These are phyloP conservation scores for Saguinus imperator DNA, from an alignment of 2,113 vertebrate species.

Conservation along the genomic window DNA sequence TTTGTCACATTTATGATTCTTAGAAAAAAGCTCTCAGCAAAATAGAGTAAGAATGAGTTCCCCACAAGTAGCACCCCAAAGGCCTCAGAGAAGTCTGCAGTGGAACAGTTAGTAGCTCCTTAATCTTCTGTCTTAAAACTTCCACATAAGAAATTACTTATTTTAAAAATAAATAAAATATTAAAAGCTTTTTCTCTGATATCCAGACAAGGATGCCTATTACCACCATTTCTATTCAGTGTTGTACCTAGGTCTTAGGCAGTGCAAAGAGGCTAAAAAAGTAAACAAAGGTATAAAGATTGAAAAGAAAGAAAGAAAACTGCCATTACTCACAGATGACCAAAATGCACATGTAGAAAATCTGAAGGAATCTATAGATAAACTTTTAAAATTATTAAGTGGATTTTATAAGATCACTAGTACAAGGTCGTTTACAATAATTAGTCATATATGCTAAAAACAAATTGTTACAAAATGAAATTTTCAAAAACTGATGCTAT, in stretches of 20 bases:
- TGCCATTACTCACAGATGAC: neutral
- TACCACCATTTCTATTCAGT: neutral
- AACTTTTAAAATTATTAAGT: neutral
- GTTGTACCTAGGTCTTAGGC: neutral
- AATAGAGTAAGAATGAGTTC: neutral
- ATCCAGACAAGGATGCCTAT: neutral
- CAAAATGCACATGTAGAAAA: constrained; percentile 6
- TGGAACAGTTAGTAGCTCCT: neutral
- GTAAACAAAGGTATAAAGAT: neutral
- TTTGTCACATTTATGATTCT: neutral
- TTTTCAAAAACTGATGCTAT: neutral
- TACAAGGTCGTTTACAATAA: neutral
- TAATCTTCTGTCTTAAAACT: neutral
- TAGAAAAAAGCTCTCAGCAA: neutral
- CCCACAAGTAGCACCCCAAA: no score
- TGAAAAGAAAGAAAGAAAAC: constrained; percentile 12
- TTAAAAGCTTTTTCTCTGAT: neutral
- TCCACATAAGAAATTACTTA: neutral
- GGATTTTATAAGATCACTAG: neutral
- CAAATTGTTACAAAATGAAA: neutral
- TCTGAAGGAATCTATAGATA: neutral
- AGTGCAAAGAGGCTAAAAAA: neutral
- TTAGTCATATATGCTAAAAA: neutral
- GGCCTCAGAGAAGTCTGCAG: no score
- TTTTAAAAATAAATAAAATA: neutral